These are phyloP conservation scores for Drosophila pseudotakahashii DNA, from an alignment of 2,888 invertebrate species.

Conservation along the genomic window DNA sequence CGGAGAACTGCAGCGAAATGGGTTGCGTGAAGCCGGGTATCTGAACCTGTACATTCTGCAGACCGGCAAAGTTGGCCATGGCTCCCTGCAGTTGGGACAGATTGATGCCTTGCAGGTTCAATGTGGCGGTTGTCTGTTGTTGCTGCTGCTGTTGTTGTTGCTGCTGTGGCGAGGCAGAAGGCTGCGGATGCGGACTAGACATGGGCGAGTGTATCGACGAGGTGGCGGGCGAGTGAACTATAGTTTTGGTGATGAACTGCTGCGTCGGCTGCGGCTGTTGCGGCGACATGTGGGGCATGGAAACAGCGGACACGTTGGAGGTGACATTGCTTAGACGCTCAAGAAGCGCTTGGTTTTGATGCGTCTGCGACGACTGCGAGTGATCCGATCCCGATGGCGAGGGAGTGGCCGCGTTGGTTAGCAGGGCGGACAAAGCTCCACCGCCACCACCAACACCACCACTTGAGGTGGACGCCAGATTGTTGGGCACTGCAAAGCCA, in stretches of 20 bases:
- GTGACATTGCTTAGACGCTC: constrained; percentile 83
- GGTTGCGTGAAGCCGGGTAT: constrained; percentile 94
- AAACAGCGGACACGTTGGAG: constrained; percentile 70
- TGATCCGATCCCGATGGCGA: constrained; percentile 83
- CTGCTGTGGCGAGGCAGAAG: constrained; percentile 81
- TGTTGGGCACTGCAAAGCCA: constrained; percentile 86
- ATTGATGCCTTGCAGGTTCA: constrained; percentile 89
- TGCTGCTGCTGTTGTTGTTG: constrained; percentile 75
- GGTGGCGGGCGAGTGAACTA: constrained; percentile 83
- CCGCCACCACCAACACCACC: constrained; percentile 41
- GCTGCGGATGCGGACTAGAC: constrained; percentile 86
- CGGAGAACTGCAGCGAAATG: constrained; percentile 91
- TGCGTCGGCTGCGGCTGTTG: constrained; percentile 71
- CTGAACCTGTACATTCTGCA: constrained; percentile 91
- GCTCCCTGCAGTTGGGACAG: constrained; percentile 88
- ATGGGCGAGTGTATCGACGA: constrained; percentile 86
- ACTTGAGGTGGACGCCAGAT: constrained; percentile 54
- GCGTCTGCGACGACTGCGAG: constrained; percentile 80
- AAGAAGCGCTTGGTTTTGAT: constrained; percentile 81
- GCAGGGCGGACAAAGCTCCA: constrained; percentile 85
- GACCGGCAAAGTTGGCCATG: constrained; percentile 86
- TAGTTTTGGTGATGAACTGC: constrained; percentile 81
- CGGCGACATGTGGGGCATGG: constrained; percentile 82
- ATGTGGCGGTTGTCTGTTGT: constrained; percentile 83
- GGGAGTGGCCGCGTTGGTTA: constrained; percentile 85